Evolutionary conservation across 2,888 invertebrate genomes (phyloP).

Genomic region (Drosophila diplacantha): DNA sequence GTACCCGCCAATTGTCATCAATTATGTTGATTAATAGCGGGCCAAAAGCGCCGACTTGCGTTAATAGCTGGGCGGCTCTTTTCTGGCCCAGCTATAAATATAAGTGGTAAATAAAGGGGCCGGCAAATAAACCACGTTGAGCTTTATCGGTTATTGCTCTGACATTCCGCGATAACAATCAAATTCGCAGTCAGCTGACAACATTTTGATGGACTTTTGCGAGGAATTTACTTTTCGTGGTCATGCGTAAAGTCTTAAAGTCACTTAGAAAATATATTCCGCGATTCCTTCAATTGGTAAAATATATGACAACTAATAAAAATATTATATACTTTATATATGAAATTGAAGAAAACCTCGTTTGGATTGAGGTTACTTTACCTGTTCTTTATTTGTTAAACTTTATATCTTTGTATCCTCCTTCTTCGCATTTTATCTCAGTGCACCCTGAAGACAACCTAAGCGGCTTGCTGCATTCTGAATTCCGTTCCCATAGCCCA

Average conservation of each 20-base stretch:
- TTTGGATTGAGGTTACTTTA: too few species aligned
- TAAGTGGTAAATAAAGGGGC: slow-evolving; percentile 6
- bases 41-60: slow-evolving; percentile 25
- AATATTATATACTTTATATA: background rate
- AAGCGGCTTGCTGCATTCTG: slow-evolving; percentile 17
- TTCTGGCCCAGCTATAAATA: slow-evolving; percentile 18
- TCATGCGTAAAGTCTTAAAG: slow-evolving; percentile 33
- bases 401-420: background rate
- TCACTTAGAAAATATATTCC: background rate
- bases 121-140: slow-evolving; percentile 17
- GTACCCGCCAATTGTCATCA: slow-evolving; percentile 65
- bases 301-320: too few species aligned
- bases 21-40: slow-evolving; percentile 67
- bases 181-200: slow-evolving; percentile 51
- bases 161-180: slow-evolving; percentile 48
- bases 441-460: slow-evolving; percentile 1
- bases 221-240: slow-evolving; percentile 13
- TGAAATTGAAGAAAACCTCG: too few species aligned
- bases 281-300: background rate
- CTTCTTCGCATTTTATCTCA: background rate
- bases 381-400: background rate
- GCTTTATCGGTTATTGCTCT: slow-evolving; percentile 61
- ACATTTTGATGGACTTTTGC: slow-evolving; percentile 26
- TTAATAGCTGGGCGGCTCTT: slow-evolving; percentile 31
- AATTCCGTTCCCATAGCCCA: slow-evolving; percentile 17